A percentile compares a stretch with the other conserved stretches of the same genome.
These are phyloP conservation scores for Erebia ligea DNA, from an alignment of 2,888 invertebrate genomes.

Conservation along the genomic window DNA sequence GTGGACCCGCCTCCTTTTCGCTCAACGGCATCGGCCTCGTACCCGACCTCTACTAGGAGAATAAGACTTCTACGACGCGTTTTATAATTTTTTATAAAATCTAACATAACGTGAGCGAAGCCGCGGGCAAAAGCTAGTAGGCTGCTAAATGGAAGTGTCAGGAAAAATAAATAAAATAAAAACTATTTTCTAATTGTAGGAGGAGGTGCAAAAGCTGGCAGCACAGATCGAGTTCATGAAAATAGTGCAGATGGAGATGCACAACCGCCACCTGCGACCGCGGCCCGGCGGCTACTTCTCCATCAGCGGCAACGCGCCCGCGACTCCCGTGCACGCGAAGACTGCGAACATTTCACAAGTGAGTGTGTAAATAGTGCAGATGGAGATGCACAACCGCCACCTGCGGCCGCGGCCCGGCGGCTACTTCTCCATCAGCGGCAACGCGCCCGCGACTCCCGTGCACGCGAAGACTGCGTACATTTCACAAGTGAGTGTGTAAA, in stretches of 20 bases:
- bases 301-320: conserved; percentile 66
- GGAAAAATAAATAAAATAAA: background rate
- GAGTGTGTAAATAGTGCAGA: conserved; percentile 94
- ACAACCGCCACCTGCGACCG: conserved; percentile 94
- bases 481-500: conserved; percentile 87
- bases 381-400: conserved; percentile 96
- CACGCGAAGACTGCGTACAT: conserved; percentile 63
- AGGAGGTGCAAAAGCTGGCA: conserved; percentile 95
- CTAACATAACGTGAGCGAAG: too few relatives aligned
- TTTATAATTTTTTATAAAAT: too few relatives aligned
- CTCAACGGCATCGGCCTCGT: too few relatives aligned
- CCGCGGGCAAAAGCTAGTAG: too few relatives aligned
- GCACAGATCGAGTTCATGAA: conserved; percentile 97
- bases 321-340: conserved; percentile 66
- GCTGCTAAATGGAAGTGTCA: too few relatives aligned
- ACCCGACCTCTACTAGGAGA: too few relatives aligned
- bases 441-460: conserved; percentile 63
- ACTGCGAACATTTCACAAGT: conserved; percentile 67
- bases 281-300: conserved; percentile 93
- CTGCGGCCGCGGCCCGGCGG: conserved; percentile 92
- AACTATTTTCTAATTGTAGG: conserved; percentile 75
- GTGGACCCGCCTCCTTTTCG: too few relatives aligned
- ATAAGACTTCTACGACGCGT: too few relatives aligned
- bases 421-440: conserved; percentile 86
- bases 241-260: conserved; percentile 96